Evolutionary conservation across 2,113 vertebrate genomes (phyloP).

Genomic region (Apteryx owenii): DNA sequence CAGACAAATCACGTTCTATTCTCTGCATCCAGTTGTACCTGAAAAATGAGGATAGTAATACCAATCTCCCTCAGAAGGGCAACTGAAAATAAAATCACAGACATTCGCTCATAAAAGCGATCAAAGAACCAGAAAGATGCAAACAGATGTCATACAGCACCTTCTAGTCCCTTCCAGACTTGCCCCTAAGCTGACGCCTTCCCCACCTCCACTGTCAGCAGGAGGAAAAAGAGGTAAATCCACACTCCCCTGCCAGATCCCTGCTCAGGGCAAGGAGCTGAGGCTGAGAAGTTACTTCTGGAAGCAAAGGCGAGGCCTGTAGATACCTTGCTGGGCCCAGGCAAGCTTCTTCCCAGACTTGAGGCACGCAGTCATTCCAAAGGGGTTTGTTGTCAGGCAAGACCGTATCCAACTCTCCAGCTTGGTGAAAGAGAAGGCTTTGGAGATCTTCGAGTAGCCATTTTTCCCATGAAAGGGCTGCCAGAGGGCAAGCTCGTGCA

Average conservation of each 20-base stretch:
- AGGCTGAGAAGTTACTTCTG: not conserved
- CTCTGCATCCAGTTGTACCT: not conserved
- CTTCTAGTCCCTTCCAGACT: not conserved
- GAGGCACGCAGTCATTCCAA: constrained; percentile 88
- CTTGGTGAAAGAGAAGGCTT: constrained; percentile 82
- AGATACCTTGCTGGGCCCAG: constrained; percentile 93
- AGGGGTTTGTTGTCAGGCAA: constrained; percentile 84
- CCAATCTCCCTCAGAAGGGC: not conserved
- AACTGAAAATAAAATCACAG: not conserved
- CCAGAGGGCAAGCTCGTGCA: constrained; percentile 87
- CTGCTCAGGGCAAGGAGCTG: fast-evolving
- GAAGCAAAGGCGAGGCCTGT: not conserved
- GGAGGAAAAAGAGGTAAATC: not conserved
- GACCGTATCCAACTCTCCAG: constrained; percentile 87
- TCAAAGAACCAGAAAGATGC: not conserved
- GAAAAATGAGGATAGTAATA: not conserved
- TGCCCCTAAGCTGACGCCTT: not conserved
- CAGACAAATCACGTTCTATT: not conserved
- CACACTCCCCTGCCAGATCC: not conserved
- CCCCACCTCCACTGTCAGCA: not conserved
- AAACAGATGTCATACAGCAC: not conserved
- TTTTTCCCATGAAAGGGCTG: constrained; percentile 78
- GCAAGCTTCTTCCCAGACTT: constrained; percentile 89
- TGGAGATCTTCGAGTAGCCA: constrained; percentile 81
- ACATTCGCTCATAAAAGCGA: not conserved